phyloP scores from a whole-genome alignment of 2,113 vertebrate genomes.

The Platichthys stellatus region DNA sequence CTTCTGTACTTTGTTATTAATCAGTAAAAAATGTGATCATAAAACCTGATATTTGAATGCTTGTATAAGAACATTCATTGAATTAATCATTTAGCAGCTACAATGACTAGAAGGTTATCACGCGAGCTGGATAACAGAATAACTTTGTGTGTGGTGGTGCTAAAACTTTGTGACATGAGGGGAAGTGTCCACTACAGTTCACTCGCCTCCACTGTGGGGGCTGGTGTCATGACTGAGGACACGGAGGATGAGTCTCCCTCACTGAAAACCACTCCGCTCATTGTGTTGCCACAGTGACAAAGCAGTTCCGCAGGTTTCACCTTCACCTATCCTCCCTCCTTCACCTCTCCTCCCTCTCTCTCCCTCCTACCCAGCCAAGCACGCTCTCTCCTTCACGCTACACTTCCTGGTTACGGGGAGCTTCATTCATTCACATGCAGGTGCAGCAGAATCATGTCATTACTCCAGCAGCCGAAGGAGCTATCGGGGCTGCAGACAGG shows the following conservation, averaged over 20 bases:
- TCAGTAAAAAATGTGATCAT: neutral
- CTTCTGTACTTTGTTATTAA: no score
- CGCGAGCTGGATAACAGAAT: neutral
- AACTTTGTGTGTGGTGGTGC: neutral
- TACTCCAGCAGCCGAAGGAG: conserved; percentile 8
- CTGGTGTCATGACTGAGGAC: conserved; percentile 26
- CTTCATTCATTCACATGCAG: conserved; percentile 66
- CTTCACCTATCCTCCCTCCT: conserved; percentile 46
- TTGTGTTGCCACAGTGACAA: conserved; percentile 77
- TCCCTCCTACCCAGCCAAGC: conserved; percentile 35
- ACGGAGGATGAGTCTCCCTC: conserved; percentile 44
- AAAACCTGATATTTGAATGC: neutral
- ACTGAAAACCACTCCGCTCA: conserved; percentile 47
- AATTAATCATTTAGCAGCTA: neutral
- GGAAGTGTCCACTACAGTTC: conserved; percentile 6
- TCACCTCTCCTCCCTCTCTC: conserved; percentile 18
- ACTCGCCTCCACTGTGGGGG: conserved; percentile 22
- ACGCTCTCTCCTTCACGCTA: conserved; percentile 9
- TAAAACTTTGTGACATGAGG: no score
- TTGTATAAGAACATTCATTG: no score
- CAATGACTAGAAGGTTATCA: neutral
- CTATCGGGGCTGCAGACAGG: conserved; percentile 20
- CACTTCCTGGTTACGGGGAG: conserved; percentile 58
- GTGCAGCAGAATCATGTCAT: conserved; percentile 22
- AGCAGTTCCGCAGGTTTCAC: conserved; percentile 79